These are phyloP conservation scores for Thereva unica DNA, from an alignment of 2,888 invertebrate species.

Conservation along the genomic window DNA sequence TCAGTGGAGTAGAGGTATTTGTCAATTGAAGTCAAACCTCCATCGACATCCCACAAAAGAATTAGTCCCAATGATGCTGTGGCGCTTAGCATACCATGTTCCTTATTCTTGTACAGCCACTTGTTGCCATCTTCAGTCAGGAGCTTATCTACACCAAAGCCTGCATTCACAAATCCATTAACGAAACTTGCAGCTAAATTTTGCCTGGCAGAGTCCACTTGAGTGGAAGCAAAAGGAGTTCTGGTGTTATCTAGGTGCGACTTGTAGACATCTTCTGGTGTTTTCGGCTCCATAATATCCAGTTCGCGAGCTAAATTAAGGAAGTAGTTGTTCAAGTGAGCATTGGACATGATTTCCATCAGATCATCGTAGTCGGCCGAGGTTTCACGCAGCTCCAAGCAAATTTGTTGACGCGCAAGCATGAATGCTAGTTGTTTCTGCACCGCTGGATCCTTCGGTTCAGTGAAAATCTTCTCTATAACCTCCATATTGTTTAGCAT, in stretches of 20 bases:
- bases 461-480: conserved; percentile 81
- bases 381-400: conserved; percentile 75
- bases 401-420: conserved; percentile 91
- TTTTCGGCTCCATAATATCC: conserved; percentile 98
- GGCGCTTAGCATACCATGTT: conserved; percentile 96
- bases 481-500: conserved; percentile 81
- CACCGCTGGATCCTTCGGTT: conserved; percentile 78
- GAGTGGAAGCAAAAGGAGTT: conserved; percentile 73
- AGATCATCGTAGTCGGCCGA: conserved; percentile 73
- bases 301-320: conserved; percentile 92
- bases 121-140: conserved; percentile 81
- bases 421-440: conserved; percentile 96
- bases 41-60: conserved; percentile 97
- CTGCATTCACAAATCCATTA: conserved; percentile 98
- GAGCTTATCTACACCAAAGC: conserved; percentile 95
- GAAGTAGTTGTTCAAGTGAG: conserved; percentile 91
- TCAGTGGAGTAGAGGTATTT: conserved; percentile 95
- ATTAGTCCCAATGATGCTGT: conserved; percentile 96
- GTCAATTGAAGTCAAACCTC: conserved; percentile 96
- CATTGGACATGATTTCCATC: conserved; percentile 90
- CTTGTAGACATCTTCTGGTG: conserved; percentile 98
- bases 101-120: conserved; percentile 97
- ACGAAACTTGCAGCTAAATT: conserved; percentile 98
- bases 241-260: conserved; percentile 90
- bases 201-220: conserved; percentile 93